Conservation (phyloP, 2,113 vertebrate genomes). For the Phylloscopus trochiloides region DNA sequence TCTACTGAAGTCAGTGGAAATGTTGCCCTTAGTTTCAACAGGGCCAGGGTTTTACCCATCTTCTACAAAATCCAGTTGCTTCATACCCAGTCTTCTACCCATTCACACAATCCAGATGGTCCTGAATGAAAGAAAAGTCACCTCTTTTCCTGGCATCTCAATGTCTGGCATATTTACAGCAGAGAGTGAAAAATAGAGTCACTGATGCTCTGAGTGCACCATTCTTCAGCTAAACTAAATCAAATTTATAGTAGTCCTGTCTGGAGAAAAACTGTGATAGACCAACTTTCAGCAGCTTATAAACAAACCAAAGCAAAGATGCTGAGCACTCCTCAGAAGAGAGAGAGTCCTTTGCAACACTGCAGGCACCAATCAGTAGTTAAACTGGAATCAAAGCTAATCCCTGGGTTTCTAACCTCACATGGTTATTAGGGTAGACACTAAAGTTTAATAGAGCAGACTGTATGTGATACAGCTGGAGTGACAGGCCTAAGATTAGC, state of each 20-base stretch:
- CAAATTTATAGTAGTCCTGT: not conserved
- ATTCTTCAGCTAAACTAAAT: not conserved
- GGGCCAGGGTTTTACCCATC: not conserved
- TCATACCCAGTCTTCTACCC: not conserved
- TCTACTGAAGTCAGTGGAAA: not conserved
- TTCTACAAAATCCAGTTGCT: not conserved
- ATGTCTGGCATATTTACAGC: not conserved
- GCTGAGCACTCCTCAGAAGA: not conserved
- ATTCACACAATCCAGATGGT: not conserved
- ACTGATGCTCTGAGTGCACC: not conserved
- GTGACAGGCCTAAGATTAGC: constrained; percentile 54
- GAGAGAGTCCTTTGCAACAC: constrained; percentile 27
- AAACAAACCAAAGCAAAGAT: constrained; percentile 13
- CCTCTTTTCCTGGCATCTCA: not conserved
- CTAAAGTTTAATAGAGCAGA: constrained; percentile 52
- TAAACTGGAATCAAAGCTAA: constrained; percentile 65
- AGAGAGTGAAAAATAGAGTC: not conserved
- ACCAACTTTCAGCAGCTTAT: not conserved
- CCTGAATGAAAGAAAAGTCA: not conserved
- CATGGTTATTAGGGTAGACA: constrained; percentile 48
- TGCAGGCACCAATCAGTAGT: constrained; percentile 48
- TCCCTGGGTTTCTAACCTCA: constrained; percentile 61
- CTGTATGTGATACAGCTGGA: constrained; percentile 47
- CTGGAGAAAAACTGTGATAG: not conserved
- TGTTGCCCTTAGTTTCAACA: not conserved